These are phyloP conservation scores for Micrasema longulum DNA, from an alignment of 1,140 invertebrate species.

Conservation along the genomic window DNA sequence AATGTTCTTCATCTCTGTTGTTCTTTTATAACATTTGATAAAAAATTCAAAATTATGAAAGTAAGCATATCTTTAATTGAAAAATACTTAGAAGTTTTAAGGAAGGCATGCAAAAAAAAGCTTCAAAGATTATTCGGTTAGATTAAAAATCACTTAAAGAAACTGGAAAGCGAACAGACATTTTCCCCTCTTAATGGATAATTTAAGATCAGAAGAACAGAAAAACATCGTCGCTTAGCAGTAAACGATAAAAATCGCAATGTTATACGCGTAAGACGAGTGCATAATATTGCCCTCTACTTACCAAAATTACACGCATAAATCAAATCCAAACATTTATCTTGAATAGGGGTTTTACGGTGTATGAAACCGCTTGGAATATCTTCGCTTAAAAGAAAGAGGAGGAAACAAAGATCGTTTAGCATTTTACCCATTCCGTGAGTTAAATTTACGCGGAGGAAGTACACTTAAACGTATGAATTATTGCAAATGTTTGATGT, in stretches of 20 bases:
- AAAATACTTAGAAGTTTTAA: no score
- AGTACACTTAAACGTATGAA: conserved; percentile 34
- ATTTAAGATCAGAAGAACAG: conserved; percentile 6
- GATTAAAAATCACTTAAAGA: conserved; percentile 38
- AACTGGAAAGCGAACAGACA: conserved; percentile 23
- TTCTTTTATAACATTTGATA: no score
- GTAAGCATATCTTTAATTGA: no score
- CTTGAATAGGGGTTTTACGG: conserved; percentile 17
- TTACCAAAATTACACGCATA: conserved; percentile 53
- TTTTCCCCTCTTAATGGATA: not conserved
- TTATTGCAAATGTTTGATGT: conserved; percentile 33
- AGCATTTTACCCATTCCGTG: conserved; percentile 48
- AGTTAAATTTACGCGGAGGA: conserved; percentile 46
- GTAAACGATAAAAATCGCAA: conserved; percentile 49
- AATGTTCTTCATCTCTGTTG: no score
- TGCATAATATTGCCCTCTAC: conserved; percentile 51
- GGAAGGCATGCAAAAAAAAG: no score
- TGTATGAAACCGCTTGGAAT: conserved; percentile 24
- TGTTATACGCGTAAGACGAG: conserved; percentile 49
- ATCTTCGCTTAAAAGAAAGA: conserved; percentile 21
- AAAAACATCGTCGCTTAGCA: conserved; percentile 27
- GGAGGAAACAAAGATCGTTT: conserved; percentile 49
- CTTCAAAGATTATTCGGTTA: conserved; percentile 12
- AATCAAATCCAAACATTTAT: conserved; percentile 45
- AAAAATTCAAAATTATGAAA: no score